Percentiles rank a stretch among this genome's conserved stretches.
These are phyloP conservation scores for Pseudococcus viburni DNA, from an alignment of 2,888 invertebrate species.

Conservation along the genomic window DNA sequence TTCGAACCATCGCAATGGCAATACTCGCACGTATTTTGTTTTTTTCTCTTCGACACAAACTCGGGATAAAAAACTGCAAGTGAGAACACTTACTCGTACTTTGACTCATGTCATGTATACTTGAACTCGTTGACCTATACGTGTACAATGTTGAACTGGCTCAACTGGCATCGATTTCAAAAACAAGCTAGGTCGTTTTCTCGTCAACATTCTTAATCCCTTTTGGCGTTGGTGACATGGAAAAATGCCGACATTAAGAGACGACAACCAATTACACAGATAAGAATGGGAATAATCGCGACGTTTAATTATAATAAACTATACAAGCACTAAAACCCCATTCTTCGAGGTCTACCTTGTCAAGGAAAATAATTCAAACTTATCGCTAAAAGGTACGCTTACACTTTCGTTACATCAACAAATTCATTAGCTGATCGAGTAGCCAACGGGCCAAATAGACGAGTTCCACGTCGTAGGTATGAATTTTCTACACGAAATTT, in stretches of 20 bases:
- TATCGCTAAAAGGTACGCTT: background rate
- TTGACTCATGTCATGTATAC: slow-evolving; percentile 5
- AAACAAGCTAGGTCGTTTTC: background rate
- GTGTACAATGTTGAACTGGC: background rate
- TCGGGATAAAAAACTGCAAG: background rate
- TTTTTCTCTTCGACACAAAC: background rate
- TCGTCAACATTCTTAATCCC: background rate
- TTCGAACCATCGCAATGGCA: background rate
- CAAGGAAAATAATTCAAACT: background rate
- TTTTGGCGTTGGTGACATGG: background rate
- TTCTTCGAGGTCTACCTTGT: background rate
- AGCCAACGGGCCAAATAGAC: background rate
- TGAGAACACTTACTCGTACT: background rate
- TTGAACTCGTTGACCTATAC: slow-evolving; percentile 5
- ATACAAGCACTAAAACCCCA: background rate
- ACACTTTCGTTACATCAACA: slow-evolving; percentile 2
- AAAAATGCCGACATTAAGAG: background rate
- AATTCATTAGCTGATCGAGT: slow-evolving; percentile 40
- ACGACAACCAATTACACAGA: slow-evolving; percentile 2
- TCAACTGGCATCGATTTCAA: background rate
- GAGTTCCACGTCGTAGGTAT: too few relatives aligned
- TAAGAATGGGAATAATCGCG: background rate
- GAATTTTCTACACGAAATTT: slow-evolving; percentile 28
- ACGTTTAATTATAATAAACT: background rate
- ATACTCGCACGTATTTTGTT: background rate